Conservation (phyloP, 2,888 invertebrate genomes). For the Epinotia nisella region DNA sequence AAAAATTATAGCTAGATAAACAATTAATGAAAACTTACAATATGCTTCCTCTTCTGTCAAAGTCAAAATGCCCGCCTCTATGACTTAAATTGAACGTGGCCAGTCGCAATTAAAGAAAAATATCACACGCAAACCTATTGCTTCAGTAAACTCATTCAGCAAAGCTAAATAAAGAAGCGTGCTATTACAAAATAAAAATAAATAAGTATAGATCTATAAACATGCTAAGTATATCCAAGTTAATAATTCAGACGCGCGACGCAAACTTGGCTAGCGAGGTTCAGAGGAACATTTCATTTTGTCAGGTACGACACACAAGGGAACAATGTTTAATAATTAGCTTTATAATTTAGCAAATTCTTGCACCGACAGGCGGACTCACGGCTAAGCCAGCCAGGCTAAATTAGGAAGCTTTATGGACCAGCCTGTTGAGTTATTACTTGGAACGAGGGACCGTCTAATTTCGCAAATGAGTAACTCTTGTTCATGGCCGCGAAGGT, state of each 20-base stretch:
- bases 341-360: conserved; percentile 79
- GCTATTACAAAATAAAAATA: conserved; percentile 49
- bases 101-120: neutral
- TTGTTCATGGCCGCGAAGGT: conserved; percentile 34
- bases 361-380: conserved; percentile 64
- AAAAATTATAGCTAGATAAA: neutral
- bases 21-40: neutral
- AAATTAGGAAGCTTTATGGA: conserved; percentile 57
- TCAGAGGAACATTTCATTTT: conserved; percentile 68
- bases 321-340: conserved; percentile 78
- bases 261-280: conserved; percentile 58
- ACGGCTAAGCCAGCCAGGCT: conserved; percentile 62
- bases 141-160: neutral
- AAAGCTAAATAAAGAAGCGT: conserved; percentile 6
- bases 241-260: conserved; percentile 60
- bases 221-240: conserved; percentile 51
- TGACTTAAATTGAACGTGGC: neutral
- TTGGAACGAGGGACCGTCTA: conserved; percentile 38
- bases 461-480: conserved; percentile 43
- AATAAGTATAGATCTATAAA: conserved; percentile 56
- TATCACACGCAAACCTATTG: neutral
- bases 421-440: conserved; percentile 42
- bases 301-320: conserved; percentile 73
- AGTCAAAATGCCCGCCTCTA: neutral
- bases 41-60: neutral